These are phyloP conservation scores for Drosophila saltans DNA, from an alignment of 1,140 invertebrate genomes.

Conservation along the genomic window DNA sequence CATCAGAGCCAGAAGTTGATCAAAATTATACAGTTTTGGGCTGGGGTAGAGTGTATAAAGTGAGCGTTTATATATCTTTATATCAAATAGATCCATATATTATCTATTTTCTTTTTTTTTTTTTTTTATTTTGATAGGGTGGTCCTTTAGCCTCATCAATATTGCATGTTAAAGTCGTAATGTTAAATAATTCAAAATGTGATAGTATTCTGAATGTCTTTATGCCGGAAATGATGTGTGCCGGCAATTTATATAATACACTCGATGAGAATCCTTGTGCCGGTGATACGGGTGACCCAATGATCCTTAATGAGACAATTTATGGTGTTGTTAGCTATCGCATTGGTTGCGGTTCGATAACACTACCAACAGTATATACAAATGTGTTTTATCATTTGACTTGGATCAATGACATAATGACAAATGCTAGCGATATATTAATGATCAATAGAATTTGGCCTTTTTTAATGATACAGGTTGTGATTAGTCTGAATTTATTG, in stretches of 20 bases:
- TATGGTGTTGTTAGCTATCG: conserved; percentile 55
- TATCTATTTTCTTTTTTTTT: background rate
- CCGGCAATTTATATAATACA: conserved; percentile 35
- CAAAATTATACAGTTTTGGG: conserved; percentile 46
- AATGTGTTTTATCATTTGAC: conserved; percentile 44
- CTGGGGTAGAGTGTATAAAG: conserved; percentile 53
- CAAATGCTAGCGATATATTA: no score
- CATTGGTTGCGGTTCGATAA: conserved; percentile 46
- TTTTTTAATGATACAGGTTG: background rate
- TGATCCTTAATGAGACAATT: conserved; percentile 37
- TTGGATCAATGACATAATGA: conserved; percentile 37
- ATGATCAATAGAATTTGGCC: background rate
- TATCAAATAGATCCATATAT: no score
- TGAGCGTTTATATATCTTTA: background rate
- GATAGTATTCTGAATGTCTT: conserved; percentile 21
- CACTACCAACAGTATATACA: conserved; percentile 49
- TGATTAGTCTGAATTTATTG: background rate
- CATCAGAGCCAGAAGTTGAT: conserved; percentile 5
- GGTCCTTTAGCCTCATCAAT: conserved; percentile 42
- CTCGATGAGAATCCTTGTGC: conserved; percentile 51
- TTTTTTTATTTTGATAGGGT: conserved; percentile 18
- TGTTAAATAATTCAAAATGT: conserved; percentile 28
- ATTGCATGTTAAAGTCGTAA: conserved; percentile 40
- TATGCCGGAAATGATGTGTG: conserved; percentile 58
- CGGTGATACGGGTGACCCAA: conserved; percentile 50